Conservation (phyloP, 2,888 invertebrate genomes). For the Ganaspis brasiliensis region DNA sequence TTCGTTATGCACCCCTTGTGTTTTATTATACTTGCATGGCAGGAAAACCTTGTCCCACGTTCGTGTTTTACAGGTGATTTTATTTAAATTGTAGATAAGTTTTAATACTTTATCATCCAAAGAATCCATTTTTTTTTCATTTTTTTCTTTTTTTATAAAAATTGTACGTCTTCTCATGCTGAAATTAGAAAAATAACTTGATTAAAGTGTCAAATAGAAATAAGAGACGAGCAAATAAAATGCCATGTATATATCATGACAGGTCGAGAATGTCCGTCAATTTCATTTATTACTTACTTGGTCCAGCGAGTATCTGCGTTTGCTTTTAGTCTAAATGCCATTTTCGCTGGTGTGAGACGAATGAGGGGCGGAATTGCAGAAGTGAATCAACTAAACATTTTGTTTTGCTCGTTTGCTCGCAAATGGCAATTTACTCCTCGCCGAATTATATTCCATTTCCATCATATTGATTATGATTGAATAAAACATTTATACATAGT, state of each 20-base stretch:
- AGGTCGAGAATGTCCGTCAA: conserved; percentile 21
- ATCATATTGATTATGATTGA: not conserved
- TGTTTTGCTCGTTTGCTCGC: conserved; percentile 5
- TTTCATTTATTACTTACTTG: conserved; percentile 26
- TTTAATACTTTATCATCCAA: not conserved
- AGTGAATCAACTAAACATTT: conserved; percentile 1
- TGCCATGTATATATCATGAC: conserved; percentile 2
- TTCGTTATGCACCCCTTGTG: conserved; percentile 30
- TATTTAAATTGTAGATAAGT: conserved; percentile 6
- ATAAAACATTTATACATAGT: not conserved
- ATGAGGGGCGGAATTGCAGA: conserved; percentile 1
- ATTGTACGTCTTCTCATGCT: no score
- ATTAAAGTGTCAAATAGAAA: conserved; percentile 10
- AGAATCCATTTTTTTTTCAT: no score
- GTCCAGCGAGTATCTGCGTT: not conserved
- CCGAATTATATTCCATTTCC: not conserved
- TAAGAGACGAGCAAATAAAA: conserved; percentile 11
- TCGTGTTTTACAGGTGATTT: conserved; percentile 15
- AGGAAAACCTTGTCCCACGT: conserved; percentile 9
- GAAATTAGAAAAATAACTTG: conserved; percentile 3
- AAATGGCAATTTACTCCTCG: conserved; percentile 6
- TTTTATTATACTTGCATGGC: not conserved
- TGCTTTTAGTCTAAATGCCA: conserved; percentile 35
- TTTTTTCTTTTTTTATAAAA: no score
- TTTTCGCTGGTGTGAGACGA: not conserved